Evolutionary conservation across 2,113 vertebrate species (phyloP), one percentile per base, ranked within the genome.

Genomic region (Pseudorasbora parva): DNA sequence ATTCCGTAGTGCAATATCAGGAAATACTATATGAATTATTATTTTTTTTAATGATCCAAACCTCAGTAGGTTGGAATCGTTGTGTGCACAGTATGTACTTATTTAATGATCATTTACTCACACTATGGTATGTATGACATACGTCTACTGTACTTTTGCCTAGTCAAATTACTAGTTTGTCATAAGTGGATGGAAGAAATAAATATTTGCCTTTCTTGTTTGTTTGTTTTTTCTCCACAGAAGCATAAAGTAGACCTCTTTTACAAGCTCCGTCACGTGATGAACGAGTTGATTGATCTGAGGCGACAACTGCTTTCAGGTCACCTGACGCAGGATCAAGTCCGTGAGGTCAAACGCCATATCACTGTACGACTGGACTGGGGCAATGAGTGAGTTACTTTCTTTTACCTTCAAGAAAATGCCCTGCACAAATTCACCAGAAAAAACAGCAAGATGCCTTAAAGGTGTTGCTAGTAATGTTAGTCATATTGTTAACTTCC

Each of bases 221-320:
- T 27, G 25, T 43, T 33, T n/a, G n/a, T 66, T 57, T 78, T 45
- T 17, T n/a, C 90, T 56, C 60, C 0, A 78, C 92, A 99, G 97
- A 99, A 96, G 91, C 96, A 99, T 90, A 98, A 98, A 89, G 96
- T 99, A 80, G 98, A 99, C 92, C 95, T 99, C 86, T 99, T 99
- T 95, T 99, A 98, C 95, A 99, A 99, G 72, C 94, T 99, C 17
- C 97, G 97, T 25, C 98, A 99, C 86, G 97, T 99, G 88, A 99
- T 99, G 98, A 96, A 96, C 78, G 98, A 99, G 91, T 95, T 99
- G 90, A 96, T 99, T 90, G 97, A 99, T 93, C 95, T 99, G 30
- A 95, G 97, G 74, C 91, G 97, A 89, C 98, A 99, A 92, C 95
- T 99, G 83, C 92, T 98, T 43, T 98, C 97, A 0, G 97, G 96